Evolutionary conservation across 2,888 invertebrate species (phyloP), one percentile per base, ranked within the genome.

Genomic region (Agapetus fuscipes): DNA sequence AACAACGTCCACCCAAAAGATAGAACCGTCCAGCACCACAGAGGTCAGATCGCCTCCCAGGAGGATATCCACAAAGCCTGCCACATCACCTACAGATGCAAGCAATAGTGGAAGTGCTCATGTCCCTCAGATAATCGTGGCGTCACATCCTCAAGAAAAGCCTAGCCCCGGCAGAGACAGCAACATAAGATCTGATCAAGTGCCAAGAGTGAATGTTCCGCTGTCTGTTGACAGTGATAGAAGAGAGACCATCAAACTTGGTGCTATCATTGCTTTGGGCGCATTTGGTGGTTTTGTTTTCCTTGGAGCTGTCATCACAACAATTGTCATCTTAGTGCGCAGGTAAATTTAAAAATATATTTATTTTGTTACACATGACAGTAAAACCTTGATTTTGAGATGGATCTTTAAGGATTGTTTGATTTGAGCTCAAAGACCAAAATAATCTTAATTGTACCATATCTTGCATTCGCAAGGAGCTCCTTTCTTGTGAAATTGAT

Each of bases 231-330:
- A 76, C 56, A 71, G 76, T 12, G 70, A 75, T 53, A 56, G 75
- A 2, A 59, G 68, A 28, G 70, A 76, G 53, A 57, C 75, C 13
- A 60, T 73, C 48, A 73, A 77, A 15, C 66, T 88, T 40, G 88
- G 88, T 37, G 88, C 89, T 4, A 84, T 91, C 49, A 88, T 91
- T 41, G 89, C 90, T 1, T 66, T 93, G 11, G 89, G 86, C 2
- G 87, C 88, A 6, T 90, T 91, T 57, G 91, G 89, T n/a, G 88
- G 83, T 6, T 83, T 93, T 52, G 86, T 91, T 5, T 86, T 93
- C 59, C 70, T 93, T 33, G 84, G 90, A 7, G 90, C 89, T 16
- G 82, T 91, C 47, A 82, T 90, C 50, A 89, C 90, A 2, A 88
- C 90, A 3, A 81, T 90, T 48, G 83, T 93, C 43, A 85, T 91